Evolutionary conservation across 2,113 vertebrate species (phyloP).

Genomic region (Zosterops lateralis): DNA sequence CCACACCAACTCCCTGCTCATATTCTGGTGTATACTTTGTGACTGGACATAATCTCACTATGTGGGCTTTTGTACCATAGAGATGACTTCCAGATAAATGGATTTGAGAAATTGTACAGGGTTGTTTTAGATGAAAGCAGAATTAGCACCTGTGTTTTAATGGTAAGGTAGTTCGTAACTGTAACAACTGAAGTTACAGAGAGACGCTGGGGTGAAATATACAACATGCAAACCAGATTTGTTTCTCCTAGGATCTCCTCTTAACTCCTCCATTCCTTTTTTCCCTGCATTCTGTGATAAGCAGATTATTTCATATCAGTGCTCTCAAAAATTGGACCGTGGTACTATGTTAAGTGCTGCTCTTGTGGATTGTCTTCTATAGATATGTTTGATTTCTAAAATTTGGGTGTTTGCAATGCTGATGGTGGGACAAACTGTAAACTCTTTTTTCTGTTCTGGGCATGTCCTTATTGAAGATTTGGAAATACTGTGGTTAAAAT

Average conservation of each 20-base stretch:
- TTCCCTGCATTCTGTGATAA: background rate
- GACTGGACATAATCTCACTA: background rate
- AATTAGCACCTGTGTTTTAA: background rate
- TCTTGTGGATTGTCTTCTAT: background rate
- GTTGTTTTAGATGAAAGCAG: background rate
- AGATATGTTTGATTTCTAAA: background rate
- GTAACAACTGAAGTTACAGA: background rate
- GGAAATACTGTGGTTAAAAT: background rate
- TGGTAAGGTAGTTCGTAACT: background rate
- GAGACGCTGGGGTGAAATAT: background rate
- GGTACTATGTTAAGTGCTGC: background rate
- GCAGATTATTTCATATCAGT: background rate
- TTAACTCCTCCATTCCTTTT: background rate
- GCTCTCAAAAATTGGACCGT: background rate
- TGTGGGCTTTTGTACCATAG: background rate
- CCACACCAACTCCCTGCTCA: background rate
- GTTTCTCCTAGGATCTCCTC: background rate
- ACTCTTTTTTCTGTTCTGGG: background rate
- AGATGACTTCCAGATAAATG: background rate
- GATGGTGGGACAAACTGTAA: background rate
- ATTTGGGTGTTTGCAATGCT: background rate
- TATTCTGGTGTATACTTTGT: background rate
- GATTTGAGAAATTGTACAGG: background rate
- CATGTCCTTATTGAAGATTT: background rate
- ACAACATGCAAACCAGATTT: background rate